These are phyloP conservation scores for Leuciscus idus DNA, from an alignment of 2,113 vertebrate genomes.

Conservation along the genomic window DNA sequence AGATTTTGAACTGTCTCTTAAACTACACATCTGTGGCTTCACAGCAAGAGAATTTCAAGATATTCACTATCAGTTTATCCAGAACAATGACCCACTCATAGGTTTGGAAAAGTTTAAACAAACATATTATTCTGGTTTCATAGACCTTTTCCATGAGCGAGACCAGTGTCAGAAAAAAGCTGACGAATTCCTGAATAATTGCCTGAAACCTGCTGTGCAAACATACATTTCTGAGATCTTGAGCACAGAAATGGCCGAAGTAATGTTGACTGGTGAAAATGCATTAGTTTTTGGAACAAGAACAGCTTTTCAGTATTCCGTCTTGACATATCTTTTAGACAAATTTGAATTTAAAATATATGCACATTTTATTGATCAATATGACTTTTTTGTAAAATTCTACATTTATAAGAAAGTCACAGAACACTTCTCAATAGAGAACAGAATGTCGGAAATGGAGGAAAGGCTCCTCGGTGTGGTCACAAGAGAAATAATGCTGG, in stretches of 20 bases:
- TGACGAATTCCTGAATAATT: conserved; percentile 48
- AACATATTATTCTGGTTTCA: conserved; percentile 61
- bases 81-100: conserved; percentile 24
- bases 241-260: conserved; percentile 64
- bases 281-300: conserved; percentile 59
- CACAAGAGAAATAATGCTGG: neutral
- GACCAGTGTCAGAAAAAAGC: conserved; percentile 64
- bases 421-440: conserved; percentile 2
- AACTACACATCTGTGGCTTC: conserved; percentile 64
- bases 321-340: conserved; percentile 61
- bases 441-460: neutral
- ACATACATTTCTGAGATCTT: conserved; percentile 56
- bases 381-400: conserved; percentile 64
- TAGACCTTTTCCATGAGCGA: conserved; percentile 54
- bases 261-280: conserved; percentile 49
- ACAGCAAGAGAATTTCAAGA: conserved; percentile 52
- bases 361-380: conserved; percentile 53
- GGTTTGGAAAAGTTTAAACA: conserved; percentile 58
- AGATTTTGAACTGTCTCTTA: conserved; percentile 58
- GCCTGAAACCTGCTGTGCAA: conserved; percentile 63
- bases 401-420: conserved; percentile 45
- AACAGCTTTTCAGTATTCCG: conserved; percentile 61
- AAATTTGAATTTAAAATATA: conserved; percentile 54
- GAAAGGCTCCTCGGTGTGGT: conserved; percentile 14
- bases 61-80: conserved; percentile 64